A percentile compares a stretch with the other conserved stretches of the same genome.
phyloP scores from a whole-genome alignment of 1,140 invertebrate genomes.

The Riptortus pedestris region DNA sequence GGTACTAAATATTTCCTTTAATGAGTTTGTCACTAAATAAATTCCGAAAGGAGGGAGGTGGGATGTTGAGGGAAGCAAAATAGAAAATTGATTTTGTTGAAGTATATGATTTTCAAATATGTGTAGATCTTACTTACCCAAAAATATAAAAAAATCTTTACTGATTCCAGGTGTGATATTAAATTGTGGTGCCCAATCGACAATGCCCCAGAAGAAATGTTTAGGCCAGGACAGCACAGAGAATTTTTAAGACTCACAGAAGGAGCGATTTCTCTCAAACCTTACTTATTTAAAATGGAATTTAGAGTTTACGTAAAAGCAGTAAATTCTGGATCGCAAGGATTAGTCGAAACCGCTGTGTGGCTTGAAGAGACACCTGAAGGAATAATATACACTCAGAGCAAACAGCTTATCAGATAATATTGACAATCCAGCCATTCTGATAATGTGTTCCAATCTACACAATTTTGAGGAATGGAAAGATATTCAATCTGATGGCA shows the following conservation, averaged over 20 bases:
- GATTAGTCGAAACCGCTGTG: not conserved
- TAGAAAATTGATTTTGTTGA: no score
- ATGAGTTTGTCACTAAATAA: no score
- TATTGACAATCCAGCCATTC: no score
- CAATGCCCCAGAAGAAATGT: slow-evolving; percentile 3
- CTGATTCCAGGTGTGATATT: slow-evolving; percentile 1
- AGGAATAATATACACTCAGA: not conserved
- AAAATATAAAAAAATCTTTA: no score
- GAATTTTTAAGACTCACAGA: not conserved
- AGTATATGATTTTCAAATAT: no score
- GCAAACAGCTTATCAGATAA: not conserved
- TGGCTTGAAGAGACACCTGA: slow-evolving; percentile 5
- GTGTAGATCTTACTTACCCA: no score
- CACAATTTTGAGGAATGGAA: no score
- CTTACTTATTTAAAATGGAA: not conserved
- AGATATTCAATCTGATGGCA: no score
- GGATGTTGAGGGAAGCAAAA: no score
- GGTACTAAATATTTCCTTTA: no score
- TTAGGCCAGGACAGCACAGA: not conserved
- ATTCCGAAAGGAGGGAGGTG: no score
- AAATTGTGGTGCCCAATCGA: not conserved
- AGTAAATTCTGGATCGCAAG: not conserved
- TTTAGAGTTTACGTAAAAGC: not conserved
- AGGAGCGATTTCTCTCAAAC: not conserved
- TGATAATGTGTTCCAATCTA: no score